Percentiles rank a stretch among this genome's conserved stretches.
phyloP scores from a whole-genome alignment of 2,113 vertebrate species.

The Myiopsitta monachus region DNA sequence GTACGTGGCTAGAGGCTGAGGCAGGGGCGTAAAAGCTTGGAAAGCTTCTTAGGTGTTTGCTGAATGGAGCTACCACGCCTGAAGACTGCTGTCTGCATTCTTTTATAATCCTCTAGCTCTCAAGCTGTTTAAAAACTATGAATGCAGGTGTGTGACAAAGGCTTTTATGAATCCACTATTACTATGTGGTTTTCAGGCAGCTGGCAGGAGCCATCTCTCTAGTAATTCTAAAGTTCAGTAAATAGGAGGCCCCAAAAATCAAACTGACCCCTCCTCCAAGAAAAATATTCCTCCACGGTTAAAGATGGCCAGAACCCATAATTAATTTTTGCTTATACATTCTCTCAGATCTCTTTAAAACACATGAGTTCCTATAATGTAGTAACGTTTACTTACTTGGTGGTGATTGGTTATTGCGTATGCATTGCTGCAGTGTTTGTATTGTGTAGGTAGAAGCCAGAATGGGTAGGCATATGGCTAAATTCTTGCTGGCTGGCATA shows the following conservation, averaged over 20 bases:
- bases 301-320: background rate
- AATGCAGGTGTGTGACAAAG: background rate
- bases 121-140: background rate
- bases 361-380: background rate
- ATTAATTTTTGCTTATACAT: background rate
- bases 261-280: background rate
- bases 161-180: background rate
- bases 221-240: background rate
- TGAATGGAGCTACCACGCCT: background rate
- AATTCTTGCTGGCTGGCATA: background rate
- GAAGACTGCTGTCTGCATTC: background rate
- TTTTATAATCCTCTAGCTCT: background rate
- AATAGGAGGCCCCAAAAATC: background rate
- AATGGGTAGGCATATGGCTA: background rate
- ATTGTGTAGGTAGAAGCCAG: background rate
- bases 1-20: background rate
- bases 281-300: background rate
- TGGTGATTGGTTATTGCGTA: background rate
- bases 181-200: background rate
- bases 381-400: background rate
- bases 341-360: background rate
- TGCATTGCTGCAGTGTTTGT: background rate
- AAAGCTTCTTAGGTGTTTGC: background rate
- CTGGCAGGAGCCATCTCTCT: background rate
- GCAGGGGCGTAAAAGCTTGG: background rate